phyloP scores from a whole-genome alignment of 2,113 vertebrate genomes.

The Scomber scombrus region DNA sequence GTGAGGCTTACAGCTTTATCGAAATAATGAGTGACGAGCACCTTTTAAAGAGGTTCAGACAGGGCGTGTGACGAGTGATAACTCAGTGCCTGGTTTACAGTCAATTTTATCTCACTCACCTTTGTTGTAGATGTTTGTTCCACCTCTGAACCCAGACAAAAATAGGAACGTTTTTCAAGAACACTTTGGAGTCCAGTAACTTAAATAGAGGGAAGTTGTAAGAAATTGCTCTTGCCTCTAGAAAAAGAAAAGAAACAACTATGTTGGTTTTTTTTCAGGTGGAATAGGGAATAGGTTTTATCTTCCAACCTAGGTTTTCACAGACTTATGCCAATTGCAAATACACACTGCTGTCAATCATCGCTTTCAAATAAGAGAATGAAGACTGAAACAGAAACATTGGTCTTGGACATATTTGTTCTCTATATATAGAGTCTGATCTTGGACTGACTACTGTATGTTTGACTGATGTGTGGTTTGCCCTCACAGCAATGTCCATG shows the following conservation, averaged over 20 bases:
- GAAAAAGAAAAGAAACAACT: slow-evolving; percentile 18
- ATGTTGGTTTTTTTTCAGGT: neutral
- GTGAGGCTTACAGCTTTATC: slow-evolving; percentile 49
- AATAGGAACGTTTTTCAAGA: slow-evolving; percentile 71
- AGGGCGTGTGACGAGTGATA: slow-evolving; percentile 57
- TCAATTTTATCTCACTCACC: slow-evolving; percentile 69
- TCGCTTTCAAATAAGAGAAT: no score
- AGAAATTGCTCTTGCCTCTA: slow-evolving; percentile 25
- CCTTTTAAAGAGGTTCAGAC: slow-evolving; percentile 55
- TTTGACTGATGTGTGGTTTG: slow-evolving; percentile 11
- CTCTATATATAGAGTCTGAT: neutral
- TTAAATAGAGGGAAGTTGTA: slow-evolving; percentile 61
- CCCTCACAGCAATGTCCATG: slow-evolving; percentile 1
- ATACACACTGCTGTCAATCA: no score
- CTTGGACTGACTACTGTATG: neutral
- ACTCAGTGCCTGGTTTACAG: slow-evolving; percentile 59
- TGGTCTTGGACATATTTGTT: neutral
- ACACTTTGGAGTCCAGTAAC: slow-evolving; percentile 64
- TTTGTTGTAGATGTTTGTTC: slow-evolving; percentile 65
- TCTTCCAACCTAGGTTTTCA: neutral
- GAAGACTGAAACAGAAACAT: no score
- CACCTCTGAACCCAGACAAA: slow-evolving; percentile 71
- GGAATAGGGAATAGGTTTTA: neutral
- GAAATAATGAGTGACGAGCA: slow-evolving; percentile 55
- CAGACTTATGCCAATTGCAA: no score